These are phyloP conservation scores for Henicopernis longicauda DNA, from an alignment of 2,113 vertebrate genomes.

Conservation along the genomic window DNA sequence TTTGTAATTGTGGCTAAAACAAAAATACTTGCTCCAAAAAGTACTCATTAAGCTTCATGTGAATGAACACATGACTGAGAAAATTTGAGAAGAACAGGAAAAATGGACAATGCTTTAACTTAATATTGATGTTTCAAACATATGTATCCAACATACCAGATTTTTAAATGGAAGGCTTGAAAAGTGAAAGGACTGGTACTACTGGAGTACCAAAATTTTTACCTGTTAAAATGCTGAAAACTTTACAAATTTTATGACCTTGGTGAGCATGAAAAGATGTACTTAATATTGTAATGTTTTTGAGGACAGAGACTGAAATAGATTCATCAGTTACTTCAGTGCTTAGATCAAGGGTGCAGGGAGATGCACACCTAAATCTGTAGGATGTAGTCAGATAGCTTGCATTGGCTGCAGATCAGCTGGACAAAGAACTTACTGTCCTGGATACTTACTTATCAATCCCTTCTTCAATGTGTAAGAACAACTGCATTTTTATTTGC, in stretches of 20 bases:
- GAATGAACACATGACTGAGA: background rate
- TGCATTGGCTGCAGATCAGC: background rate
- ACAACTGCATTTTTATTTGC: background rate
- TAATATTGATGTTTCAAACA: background rate
- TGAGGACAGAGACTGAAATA: background rate
- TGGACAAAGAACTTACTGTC: background rate
- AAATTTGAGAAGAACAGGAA: background rate
- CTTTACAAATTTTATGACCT: background rate
- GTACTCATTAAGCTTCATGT: background rate
- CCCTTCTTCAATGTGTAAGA: background rate
- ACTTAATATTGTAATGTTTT: background rate
- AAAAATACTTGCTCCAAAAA: background rate
- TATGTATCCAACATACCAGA: background rate
- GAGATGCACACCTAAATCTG: background rate
- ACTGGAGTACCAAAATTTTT: background rate
- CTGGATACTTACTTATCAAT: background rate
- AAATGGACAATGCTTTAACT: background rate
- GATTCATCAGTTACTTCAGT: background rate
- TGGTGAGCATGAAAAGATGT: background rate
- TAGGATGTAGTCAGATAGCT: background rate
- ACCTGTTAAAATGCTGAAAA: background rate
- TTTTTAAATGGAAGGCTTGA: background rate
- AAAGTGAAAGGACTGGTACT: background rate
- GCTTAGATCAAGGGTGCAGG: background rate
- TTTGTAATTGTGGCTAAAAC: background rate